A percentile compares a stretch with the other conserved stretches of the same genome.
Conservation (phyloP, 2,113 vertebrate species). For the Microtus montanus region DNA sequence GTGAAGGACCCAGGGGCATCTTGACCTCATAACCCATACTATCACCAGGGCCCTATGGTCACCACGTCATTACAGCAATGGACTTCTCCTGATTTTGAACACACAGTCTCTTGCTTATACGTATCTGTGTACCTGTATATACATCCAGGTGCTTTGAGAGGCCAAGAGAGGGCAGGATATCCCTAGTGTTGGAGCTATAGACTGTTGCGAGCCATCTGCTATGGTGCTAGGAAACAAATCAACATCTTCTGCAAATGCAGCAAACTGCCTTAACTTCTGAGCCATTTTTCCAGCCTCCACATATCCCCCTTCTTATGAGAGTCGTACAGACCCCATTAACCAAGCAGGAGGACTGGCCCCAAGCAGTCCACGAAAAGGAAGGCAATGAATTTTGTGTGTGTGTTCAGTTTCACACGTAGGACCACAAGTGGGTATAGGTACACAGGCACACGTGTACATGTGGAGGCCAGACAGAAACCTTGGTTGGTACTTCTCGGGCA, state of each 20-base stretch:
- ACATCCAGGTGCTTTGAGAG: not conserved
- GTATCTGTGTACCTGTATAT: not conserved
- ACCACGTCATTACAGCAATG: not conserved
- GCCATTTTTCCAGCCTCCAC: not conserved
- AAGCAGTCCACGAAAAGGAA: not conserved
- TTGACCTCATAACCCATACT: not conserved
- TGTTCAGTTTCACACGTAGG: not conserved
- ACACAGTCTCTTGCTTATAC: not conserved
- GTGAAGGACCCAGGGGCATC: not conserved
- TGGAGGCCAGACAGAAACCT: not conserved
- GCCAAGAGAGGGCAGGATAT: not conserved
- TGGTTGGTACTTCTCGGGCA: not conserved
- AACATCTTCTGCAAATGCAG: not conserved
- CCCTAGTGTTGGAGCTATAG: not conserved
- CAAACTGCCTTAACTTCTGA: not conserved
- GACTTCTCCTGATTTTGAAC: not conserved
- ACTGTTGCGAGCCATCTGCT: not conserved
- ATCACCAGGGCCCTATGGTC: not conserved
- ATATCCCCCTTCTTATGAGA: not conserved
- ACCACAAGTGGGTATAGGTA: not conserved
- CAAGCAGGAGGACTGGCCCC: not conserved
- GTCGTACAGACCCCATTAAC: not conserved
- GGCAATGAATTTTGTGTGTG: not conserved
- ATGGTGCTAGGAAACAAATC: not conserved
- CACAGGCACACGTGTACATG: not conserved